phyloP scores from a whole-genome alignment of 2,113 vertebrate genomes.

The Daphoenositta chrysoptera region DNA sequence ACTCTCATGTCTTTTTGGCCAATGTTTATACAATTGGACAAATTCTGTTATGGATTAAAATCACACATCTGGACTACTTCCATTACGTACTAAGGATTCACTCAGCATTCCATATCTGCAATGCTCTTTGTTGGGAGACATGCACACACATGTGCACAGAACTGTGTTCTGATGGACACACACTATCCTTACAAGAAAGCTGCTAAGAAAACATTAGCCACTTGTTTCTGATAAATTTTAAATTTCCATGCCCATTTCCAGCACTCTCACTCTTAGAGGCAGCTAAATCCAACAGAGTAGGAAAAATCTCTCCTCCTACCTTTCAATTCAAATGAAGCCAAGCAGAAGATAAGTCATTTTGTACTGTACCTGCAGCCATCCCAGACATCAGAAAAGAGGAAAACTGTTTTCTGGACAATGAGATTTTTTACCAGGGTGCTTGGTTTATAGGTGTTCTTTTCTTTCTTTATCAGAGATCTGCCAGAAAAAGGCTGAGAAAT shows the following conservation, averaged over 20 bases:
- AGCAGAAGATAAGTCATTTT: background rate
- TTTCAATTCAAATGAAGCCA: background rate
- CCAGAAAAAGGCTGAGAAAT: background rate
- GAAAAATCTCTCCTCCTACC: background rate
- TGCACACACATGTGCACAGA: background rate
- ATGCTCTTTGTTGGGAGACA: background rate
- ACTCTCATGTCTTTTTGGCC: background rate
- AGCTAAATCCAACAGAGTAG: background rate
- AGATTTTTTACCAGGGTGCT: background rate
- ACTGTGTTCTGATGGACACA: background rate
- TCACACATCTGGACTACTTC: background rate
- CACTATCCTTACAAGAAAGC: background rate
- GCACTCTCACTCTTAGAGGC: background rate
- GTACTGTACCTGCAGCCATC: background rate
- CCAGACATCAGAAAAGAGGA: background rate
- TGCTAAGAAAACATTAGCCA: background rate
- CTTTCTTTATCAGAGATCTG: background rate
- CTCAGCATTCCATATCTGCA: background rate
- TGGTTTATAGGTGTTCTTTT: background rate
- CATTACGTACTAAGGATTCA: background rate
- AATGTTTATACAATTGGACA: background rate
- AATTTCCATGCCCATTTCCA: background rate
- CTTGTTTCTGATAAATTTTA: background rate
- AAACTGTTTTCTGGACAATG: background rate
- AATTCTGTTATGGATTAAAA: background rate